These are phyloP conservation scores for Pollimyrus isidori DNA, from an alignment of 2,113 vertebrate genomes.

Conservation along the genomic window DNA sequence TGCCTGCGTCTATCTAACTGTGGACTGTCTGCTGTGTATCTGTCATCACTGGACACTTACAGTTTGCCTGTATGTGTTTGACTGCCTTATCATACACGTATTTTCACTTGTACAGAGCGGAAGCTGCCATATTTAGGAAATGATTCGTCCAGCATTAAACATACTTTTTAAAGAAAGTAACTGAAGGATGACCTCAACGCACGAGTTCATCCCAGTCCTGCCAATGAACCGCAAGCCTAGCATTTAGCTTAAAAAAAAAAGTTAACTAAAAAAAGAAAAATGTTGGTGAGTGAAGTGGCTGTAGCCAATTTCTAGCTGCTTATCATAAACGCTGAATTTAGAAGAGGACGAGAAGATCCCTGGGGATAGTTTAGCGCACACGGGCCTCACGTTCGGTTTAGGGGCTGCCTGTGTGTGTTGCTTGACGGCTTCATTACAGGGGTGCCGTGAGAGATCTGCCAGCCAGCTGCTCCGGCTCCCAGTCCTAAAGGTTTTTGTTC, in stretches of 20 bases:
- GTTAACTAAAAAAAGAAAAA: background rate
- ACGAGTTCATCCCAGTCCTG: background rate
- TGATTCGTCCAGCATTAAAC: slow-evolving; percentile 1
- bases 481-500: background rate
- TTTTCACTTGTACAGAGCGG: background rate
- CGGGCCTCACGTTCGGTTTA: background rate
- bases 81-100: background rate
- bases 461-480: background rate
- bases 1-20: background rate
- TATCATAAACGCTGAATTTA: slow-evolving; percentile 8
- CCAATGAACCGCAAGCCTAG: background rate
- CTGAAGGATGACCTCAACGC: background rate
- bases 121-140: background rate
- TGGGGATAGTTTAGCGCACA: background rate
- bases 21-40: background rate
- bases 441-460: background rate
- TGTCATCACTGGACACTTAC: background rate
- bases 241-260: background rate
- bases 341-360: background rate
- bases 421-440: background rate
- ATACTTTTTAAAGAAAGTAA: background rate
- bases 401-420: background rate
- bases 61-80: background rate
- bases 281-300: background rate
- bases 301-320: background rate